Base-by-base conservation (phyloP, 2,113 vertebrate genomes). In the Bagarius yarrelli region DNA sequence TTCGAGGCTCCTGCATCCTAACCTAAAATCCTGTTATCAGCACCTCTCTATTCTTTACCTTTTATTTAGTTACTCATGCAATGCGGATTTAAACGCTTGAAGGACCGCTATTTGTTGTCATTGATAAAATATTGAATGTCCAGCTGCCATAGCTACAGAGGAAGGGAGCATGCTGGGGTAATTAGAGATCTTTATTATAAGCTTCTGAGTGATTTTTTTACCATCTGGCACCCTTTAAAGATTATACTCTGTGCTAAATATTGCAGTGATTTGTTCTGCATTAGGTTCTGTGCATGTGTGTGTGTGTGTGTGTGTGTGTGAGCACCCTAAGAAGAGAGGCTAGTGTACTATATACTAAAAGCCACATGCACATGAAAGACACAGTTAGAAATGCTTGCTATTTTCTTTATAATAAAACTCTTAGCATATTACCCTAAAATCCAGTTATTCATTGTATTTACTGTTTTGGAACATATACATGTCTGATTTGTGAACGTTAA, bases 21-120 rank as follows among this genome's bases (percentile, higher is more conserved):
- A 56, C 76, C 32, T 60, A 74, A 79, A 79, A 56, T 71, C n/a
- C 84, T 64, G 53, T 71, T 63, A 67, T 76, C 70, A 71, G 32
- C 82, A 72, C 21, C 53, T 79, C 44, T 82, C 34, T 8, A 21
- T 44, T 61, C 59, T 55, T 21, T 59, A 78, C 15, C 83, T 70
- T 64, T 81, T 61, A 83, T 83, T 87, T 23, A 79, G 64, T 82
- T 88, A 88, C 88, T 86, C 50, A 85, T 80, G 86, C 83, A 89
- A 86, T 87, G 81, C 76, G 66, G 81, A 83, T 84, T 85, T 82
- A 84, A 57, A 60, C 59, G 70, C 75, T 23, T 30, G 77, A 57
- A 40, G 27, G 71, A 60, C 44, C 27, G 32, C 25, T 64, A 74
- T 81, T 83, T 67, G 69, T 66, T 53, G 63, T 19, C 71, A 30